Evolutionary conservation across 2,797 vertebrate genomes (phyloP).

Genomic region (Hyperoplus lanceolatus): DNA sequence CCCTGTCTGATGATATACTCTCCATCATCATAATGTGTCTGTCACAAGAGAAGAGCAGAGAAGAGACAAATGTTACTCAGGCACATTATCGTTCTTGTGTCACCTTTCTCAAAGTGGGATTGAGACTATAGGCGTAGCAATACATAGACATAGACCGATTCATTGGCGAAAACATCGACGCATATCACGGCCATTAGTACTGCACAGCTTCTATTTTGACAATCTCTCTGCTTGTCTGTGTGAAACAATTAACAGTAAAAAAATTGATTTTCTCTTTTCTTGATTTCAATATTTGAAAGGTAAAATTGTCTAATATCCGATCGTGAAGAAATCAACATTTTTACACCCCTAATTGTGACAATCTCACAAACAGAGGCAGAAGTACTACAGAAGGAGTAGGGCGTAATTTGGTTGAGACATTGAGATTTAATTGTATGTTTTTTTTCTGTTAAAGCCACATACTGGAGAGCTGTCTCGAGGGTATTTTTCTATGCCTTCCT

Average conservation of each 20-base stretch:
- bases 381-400: slow-evolving; percentile 6
- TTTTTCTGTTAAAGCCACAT: slow-evolving; percentile 24
- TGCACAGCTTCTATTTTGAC: too few species aligned
- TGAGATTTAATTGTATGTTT: slow-evolving; percentile 17
- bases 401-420: slow-evolving; percentile 10
- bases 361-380: neutral
- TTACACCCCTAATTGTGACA: neutral
- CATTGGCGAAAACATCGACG: too few species aligned
- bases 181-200: too few species aligned
- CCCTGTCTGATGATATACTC: slow-evolving; percentile 99
- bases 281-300: too few species aligned
- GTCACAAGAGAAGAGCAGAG: slow-evolving; percentile 51
- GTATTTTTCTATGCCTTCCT: slow-evolving; percentile 34
- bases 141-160: too few species aligned
- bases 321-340: too few species aligned
- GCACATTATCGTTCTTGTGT: slow-evolving; percentile 16
- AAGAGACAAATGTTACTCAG: slow-evolving; percentile 36
- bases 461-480: slow-evolving; percentile 4
- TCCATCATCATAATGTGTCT: slow-evolving; percentile 98
- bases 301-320: too few species aligned
- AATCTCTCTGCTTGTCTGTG: too few species aligned
- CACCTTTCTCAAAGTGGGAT: slow-evolving; percentile 24
- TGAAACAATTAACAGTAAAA: too few species aligned
- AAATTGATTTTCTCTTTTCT: too few species aligned
- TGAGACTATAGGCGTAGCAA: neutral